Evolutionary conservation across 2,888 invertebrate species (phyloP), one percentile per base, ranked within the genome.

Genomic region (Mellilla xanthometata): DNA sequence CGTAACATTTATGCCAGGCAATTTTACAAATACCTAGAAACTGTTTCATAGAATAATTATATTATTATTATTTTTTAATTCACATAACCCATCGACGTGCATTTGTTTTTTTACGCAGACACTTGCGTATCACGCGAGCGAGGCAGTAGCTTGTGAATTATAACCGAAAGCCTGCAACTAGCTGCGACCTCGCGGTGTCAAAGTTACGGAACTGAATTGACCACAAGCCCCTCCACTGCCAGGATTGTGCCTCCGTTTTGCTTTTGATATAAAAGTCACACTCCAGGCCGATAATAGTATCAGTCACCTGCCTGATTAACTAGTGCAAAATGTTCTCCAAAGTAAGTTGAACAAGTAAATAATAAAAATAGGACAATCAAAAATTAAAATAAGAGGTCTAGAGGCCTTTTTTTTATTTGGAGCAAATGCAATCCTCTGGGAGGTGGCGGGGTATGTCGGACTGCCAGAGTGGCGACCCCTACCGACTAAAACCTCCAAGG

Each of bases 191-290:
- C 88, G 88, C 73, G 74, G 78, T 88, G 89, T 89, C 89, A 88
- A 87, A 88, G 79, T 88, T 88, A 85, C 88, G 88, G 88, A 89
- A 89, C 88, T 84, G 57, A 72, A 76, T 68, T 84, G 86, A 84
- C 87, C 86, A 80, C 74, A 68, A 59, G 56, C 84, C 86, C 87
- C 87, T 68, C 87, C 76, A 81, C 72, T 39, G 35, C 32, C 71
- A 80, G 86, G 83, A 81, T 77, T 57, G 70, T 66, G 71, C 65
- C 79, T 83, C 79, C 78, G 84, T 81, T 85, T 83, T 82, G 81
- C 82, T 84, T 87, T 87, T 85, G 81, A 86, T 89, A 89, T 89
- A 89, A 84, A 89, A 89, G 87, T 83, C 81, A 72, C 73, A 75
- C 71, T 69, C 70, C 69, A 67, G 60, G 24, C 68, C 81, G 78